phyloP scores from a whole-genome alignment of 2,797 vertebrate species.

The Synaphobranchus kaupii region DNA sequence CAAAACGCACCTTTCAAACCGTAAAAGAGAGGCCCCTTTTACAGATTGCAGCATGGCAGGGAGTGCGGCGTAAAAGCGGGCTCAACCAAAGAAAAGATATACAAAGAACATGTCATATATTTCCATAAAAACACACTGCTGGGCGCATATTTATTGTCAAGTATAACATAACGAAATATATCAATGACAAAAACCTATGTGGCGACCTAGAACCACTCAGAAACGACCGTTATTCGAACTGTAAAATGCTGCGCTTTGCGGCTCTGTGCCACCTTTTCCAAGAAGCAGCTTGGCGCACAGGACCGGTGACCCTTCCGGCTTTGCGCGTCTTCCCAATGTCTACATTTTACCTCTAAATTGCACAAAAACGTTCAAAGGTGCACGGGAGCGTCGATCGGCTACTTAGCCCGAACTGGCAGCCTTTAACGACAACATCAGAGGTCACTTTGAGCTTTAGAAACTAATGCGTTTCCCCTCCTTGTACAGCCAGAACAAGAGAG shows the following conservation, averaged over 20 bases:
- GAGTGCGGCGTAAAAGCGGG: slow-evolving; percentile 35
- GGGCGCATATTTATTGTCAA: slow-evolving; percentile 21
- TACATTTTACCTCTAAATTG: slow-evolving; percentile 28
- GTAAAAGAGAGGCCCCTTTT: slow-evolving; percentile 83
- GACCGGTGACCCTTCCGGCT: slow-evolving; percentile 79
- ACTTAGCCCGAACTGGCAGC: background rate
- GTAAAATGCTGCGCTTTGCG: slow-evolving; percentile 76
- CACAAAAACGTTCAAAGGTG: slow-evolving; percentile 20
- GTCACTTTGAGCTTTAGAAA: slow-evolving; percentile 32
- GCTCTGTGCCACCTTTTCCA: slow-evolving; percentile 74
- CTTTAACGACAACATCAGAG: background rate
- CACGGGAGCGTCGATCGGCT: slow-evolving; percentile 45
- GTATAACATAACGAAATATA: slow-evolving; percentile 28
- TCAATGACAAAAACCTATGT: slow-evolving; percentile 34
- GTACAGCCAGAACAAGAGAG: slow-evolving; percentile 34
- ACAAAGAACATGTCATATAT: slow-evolving; percentile 63
- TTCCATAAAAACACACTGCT: slow-evolving; percentile 39
- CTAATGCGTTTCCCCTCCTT: slow-evolving; percentile 34
- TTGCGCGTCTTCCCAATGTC: slow-evolving; percentile 78
- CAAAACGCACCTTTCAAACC: slow-evolving; percentile 91
- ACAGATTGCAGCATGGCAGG: slow-evolving; percentile 71
- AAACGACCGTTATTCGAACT: slow-evolving; percentile 43
- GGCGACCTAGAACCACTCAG: slow-evolving; percentile 22
- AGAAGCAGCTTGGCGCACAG: slow-evolving; percentile 74
- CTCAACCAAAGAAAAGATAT: slow-evolving; percentile 69